Evolutionary conservation across 2,888 invertebrate species (phyloP).

Genomic region (Leptinotarsa rubiginosa): DNA sequence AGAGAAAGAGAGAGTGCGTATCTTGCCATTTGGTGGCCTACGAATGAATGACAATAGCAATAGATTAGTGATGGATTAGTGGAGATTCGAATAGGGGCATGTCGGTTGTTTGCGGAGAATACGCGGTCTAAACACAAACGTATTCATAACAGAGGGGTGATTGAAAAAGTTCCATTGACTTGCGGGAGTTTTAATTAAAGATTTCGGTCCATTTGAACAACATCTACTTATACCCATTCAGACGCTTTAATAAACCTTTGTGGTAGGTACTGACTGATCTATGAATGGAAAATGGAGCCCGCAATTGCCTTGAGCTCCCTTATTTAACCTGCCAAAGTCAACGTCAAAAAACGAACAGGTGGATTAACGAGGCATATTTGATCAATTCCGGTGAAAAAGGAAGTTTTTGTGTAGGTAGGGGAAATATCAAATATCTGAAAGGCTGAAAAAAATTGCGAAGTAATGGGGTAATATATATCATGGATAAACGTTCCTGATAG

Average conservation of each 20-base stretch:
- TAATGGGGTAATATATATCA: too few relatives aligned
- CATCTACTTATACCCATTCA: conserved; percentile 28
- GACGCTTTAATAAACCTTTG: conserved; percentile 34
- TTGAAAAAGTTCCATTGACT: conserved; percentile 40
- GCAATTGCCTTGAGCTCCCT: conserved; percentile 20
- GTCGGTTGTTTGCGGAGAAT: conserved; percentile 39
- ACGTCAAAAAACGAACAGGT: conserved; percentile 14
- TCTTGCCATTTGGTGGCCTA: conserved; percentile 36
- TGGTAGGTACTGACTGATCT: conserved; percentile 29
- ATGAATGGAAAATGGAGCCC: conserved; percentile 13
- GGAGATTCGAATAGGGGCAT: conserved; percentile 36
- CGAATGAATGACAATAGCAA: conserved; percentile 38
- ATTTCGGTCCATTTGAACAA: conserved; percentile 37
- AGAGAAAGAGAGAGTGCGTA: conserved; percentile 26
- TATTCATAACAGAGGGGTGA: conserved; percentile 40
- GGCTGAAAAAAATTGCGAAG: too few relatives aligned
- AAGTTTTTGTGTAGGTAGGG: background rate
- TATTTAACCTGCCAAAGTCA: conserved; percentile 35
- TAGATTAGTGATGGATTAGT: conserved; percentile 43
- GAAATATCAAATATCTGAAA: too few relatives aligned
- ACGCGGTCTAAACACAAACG: conserved; percentile 41
- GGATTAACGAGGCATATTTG: conserved; percentile 14
- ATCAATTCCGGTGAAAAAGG: background rate
- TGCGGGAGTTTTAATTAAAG: conserved; percentile 41
- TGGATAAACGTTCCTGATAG: too few relatives aligned